A percentile compares a stretch with the other conserved stretches of the same genome.
Evolutionary conservation across 2,113 vertebrate genomes (phyloP).

Genomic region (Fulica atra): DNA sequence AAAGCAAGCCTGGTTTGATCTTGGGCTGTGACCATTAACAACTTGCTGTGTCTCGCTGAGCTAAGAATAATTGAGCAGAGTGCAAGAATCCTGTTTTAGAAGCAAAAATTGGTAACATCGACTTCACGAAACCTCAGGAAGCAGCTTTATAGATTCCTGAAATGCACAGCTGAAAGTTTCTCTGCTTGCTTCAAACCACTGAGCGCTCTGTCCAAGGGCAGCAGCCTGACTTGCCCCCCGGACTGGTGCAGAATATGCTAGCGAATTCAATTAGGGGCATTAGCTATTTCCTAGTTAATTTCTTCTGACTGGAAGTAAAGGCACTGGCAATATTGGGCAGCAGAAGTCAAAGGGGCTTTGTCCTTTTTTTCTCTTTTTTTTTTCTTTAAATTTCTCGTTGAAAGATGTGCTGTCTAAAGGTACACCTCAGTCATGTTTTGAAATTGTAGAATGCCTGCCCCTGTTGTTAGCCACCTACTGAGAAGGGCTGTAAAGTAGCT

Average conservation of each 20-base stretch:
- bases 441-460: rapidly evolving
- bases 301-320: not conserved
- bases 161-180: not conserved
- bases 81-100: not conserved
- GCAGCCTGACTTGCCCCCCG: not conserved
- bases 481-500: not conserved
- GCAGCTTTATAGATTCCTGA: not conserved
- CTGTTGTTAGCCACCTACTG: not conserved
- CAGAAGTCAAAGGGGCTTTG: not conserved
- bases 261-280: not conserved
- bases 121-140: not conserved
- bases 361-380: not conserved
- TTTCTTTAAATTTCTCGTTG: not conserved
- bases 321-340: not conserved
- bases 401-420: not conserved
- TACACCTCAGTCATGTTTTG: rapidly evolving
- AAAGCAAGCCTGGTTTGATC: not conserved
- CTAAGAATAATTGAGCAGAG: not conserved
- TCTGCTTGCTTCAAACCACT: not conserved
- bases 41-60: not conserved
- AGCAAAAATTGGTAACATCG: not conserved
- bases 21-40: constrained; percentile 6
- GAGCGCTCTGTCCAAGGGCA: not conserved
- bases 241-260: not conserved
- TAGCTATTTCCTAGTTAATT: not conserved